Conservation (phyloP, 1,140 invertebrate species). For the Berghia stephanieae region DNA sequence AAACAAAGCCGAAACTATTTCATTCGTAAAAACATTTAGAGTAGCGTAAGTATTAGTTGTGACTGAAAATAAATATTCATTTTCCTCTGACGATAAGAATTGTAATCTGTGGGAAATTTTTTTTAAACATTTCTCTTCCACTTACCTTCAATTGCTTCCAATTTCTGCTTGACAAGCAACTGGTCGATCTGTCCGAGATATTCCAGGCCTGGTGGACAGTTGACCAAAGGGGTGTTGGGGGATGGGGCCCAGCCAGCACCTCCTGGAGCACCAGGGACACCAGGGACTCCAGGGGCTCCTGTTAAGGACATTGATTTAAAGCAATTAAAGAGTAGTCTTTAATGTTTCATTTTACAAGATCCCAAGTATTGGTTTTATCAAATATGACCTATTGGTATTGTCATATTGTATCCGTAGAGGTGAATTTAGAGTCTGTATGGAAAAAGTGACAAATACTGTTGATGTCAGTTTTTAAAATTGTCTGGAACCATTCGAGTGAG, state of each 20-base stretch:
- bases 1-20: no score
- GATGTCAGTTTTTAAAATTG: no score
- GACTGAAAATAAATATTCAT: no score
- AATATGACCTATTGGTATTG: not conserved
- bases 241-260: constrained; percentile 38
- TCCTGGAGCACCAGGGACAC: constrained; percentile 24
- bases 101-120: no score
- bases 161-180: constrained; percentile 86
- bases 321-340: not conserved
- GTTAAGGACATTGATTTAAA: not conserved
- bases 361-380: not conserved
- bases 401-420: no score
- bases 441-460: not conserved
- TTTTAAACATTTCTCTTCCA: not conserved
- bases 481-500: no score
- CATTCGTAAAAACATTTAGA: no score
- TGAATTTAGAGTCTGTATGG: not conserved
- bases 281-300: not conserved
- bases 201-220: constrained; percentile 90
- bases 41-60: no score
- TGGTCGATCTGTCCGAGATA: constrained; percentile 91
- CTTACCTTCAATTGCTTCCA: constrained; percentile 83
- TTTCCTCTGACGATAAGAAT: no score
- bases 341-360: not conserved
- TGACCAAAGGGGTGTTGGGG: constrained; percentile 74